Conservation (phyloP, 2,797 vertebrate species). For the Otus scops region DNA sequence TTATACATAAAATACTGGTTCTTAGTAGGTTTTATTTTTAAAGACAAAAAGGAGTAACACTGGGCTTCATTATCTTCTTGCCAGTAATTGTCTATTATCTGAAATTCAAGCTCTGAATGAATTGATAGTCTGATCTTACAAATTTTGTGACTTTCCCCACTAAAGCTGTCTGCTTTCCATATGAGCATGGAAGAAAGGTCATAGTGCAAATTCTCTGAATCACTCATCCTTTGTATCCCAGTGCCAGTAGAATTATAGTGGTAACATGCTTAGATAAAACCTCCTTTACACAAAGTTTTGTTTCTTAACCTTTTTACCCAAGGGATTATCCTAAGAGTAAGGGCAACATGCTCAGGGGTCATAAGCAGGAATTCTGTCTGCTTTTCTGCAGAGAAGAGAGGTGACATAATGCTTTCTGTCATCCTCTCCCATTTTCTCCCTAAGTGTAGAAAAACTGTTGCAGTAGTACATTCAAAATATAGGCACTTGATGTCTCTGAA, state of each 20-base stretch:
- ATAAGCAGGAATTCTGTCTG: background rate
- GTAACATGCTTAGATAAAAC: background rate
- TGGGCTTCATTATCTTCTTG: background rate
- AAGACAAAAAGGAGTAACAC: background rate
- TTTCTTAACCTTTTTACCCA: background rate
- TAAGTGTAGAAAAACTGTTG: background rate
- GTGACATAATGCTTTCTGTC: background rate
- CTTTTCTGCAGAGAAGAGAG: background rate
- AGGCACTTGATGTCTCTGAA: background rate
- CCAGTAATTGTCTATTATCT: background rate
- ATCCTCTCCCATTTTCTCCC: background rate
- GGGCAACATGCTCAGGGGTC: rapidly evolving
- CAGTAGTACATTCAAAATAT: background rate
- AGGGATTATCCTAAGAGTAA: background rate
- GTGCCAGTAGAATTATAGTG: background rate
- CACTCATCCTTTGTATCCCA: background rate
- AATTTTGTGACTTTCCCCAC: background rate
- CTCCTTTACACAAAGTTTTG: background rate
- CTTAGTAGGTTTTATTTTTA: background rate
- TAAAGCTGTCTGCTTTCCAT: background rate
- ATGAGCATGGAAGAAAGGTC: background rate
- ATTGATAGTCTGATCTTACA: background rate
- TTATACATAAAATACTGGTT: background rate
- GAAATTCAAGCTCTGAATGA: background rate
- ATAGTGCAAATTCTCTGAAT: background rate